Evolutionary conservation across 2,797 vertebrate genomes (phyloP), one percentile per base, ranked within the genome.

Genomic region (Lacerta bilineata): DNA sequence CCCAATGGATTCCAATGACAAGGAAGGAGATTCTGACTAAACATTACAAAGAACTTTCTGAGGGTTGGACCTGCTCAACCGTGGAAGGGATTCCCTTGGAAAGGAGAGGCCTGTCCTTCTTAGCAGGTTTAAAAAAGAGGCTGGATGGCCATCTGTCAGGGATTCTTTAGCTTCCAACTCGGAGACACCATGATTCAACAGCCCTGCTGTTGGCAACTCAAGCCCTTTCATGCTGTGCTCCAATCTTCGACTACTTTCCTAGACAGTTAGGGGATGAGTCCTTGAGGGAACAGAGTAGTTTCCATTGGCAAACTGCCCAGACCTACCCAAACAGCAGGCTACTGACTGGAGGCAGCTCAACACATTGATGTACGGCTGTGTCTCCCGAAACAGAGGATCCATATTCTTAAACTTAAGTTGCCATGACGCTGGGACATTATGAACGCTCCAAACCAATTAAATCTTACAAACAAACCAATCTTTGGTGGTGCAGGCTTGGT

Each of bases 301-400:
- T 89, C 90, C 87, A 66, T 91, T 95, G 93, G 94, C 94, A 91
- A 50, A 75, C 72, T 91, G 91, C 94, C 94, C 94, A 87, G 94
- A 91, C 25, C 89, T 92, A 20, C 93, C 93, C 91, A 68, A 88
- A 90, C 86, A 93, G 83, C 90, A 87, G 89, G 90, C 82, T 92
- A 90, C 89, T 94, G 90, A 85, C 92, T 91, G 76, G 13, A 85
- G 93, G 91, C 93, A 91, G 90, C 90, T 88, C 85, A 91, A 80
- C 90, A 77, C 89, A 90, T 79, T 94, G 94, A 92, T 89, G 88
- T 85, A 91, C 80, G 88, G 81, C 79, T 9, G 7, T 66, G 90
- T 84, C 91, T 93, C 86, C 89, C 87, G 81, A 88, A 90, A 93
- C 83, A 89, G 88, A 77, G 91, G 92, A 92, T 93, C 89, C 90